These are phyloP conservation scores for Magallana ariakensis DNA, from an alignment of 1,140 invertebrate species.

Conservation along the genomic window DNA sequence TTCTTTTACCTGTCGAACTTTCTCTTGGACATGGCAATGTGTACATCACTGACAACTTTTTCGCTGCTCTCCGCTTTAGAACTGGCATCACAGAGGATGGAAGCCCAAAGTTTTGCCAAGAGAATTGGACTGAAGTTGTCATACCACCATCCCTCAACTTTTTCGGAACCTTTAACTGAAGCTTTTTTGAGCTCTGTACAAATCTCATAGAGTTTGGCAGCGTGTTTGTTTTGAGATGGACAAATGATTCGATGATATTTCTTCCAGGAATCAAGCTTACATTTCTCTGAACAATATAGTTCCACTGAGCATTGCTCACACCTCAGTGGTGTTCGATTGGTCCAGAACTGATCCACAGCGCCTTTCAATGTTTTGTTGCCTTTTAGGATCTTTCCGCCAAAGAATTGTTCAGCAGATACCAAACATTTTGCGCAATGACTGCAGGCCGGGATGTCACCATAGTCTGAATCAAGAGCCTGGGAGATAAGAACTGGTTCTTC, in stretches of 20 bases:
- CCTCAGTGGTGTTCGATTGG: slow-evolving; percentile 26
- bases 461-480: slow-evolving; percentile 54
- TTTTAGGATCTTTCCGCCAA: slow-evolving; percentile 44
- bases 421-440: slow-evolving; percentile 63
- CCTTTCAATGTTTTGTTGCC: slow-evolving; percentile 49
- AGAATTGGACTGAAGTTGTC: slow-evolving; percentile 66
- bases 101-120: slow-evolving; percentile 63
- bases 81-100: slow-evolving; percentile 58
- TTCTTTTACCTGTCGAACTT: slow-evolving; percentile 56
- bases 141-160: slow-evolving; percentile 62
- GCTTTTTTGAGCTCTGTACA: slow-evolving; percentile 55
- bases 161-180: background rate
- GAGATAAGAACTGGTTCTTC: slow-evolving; percentile 59
- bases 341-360: slow-evolving; percentile 61
- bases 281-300: slow-evolving; percentile 64
- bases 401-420: slow-evolving; percentile 59
- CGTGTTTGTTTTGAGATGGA: slow-evolving; percentile 51
- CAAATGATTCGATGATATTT: slow-evolving; percentile 65
- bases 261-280: slow-evolving; percentile 61
- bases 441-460: slow-evolving; percentile 57
- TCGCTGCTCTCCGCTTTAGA: slow-evolving; percentile 46
- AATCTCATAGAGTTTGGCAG: slow-evolving; percentile 62
- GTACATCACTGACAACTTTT: background rate
- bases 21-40: slow-evolving; percentile 55
- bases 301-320: slow-evolving; percentile 60